Evolutionary conservation across 2,113 vertebrate species (phyloP), one percentile per base, ranked within the genome.

Genomic region (Chelonoidis abingdonii): DNA sequence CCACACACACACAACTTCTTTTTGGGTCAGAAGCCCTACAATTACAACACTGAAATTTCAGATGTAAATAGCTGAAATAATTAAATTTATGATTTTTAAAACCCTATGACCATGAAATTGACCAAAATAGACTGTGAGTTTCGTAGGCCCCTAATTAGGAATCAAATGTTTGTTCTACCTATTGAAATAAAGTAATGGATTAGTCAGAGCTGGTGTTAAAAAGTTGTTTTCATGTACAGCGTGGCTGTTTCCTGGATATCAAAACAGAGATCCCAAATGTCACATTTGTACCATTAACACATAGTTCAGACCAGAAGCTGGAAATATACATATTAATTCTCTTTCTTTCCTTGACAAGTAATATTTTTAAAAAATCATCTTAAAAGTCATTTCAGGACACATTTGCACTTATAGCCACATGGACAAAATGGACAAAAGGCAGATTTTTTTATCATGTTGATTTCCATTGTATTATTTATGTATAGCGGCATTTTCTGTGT

Each of bases 191-290:
- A 96, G 56, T 83, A 92, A 94, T 90, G 97, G 93, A 97, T 98
- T 98, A 96, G 97, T 98, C 96, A 98, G 89, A 98, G 95, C 72
- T 96, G 83, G 65, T 94, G 94, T 96, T 82, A 44, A 96, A 69
- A 97, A 96, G 41, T 89, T 97, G 96, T 5, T 96, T 98, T 97
- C 98, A 95, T 98, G 98, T 98, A 97, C 94, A 86, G 80, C 78
- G 80, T 80, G 56, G 12, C 7, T 5, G 81, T 92, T 85, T 88
- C 96, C 24, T 19, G 35, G 95, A 69, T 76, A 96, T 89, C 80
- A 94, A 97, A 94, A 94, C 90, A 97, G 97, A 94, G 93, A n/a
- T 92, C 92, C 89, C 94, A 95, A 95, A 98, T 96, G 94, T 96
- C 96, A 85, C 62, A 95, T 97, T 97, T 95, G 35, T 93, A 85